Conservation (phyloP, 2,797 vertebrate species). For the Hozukius guyotensis region DNA sequence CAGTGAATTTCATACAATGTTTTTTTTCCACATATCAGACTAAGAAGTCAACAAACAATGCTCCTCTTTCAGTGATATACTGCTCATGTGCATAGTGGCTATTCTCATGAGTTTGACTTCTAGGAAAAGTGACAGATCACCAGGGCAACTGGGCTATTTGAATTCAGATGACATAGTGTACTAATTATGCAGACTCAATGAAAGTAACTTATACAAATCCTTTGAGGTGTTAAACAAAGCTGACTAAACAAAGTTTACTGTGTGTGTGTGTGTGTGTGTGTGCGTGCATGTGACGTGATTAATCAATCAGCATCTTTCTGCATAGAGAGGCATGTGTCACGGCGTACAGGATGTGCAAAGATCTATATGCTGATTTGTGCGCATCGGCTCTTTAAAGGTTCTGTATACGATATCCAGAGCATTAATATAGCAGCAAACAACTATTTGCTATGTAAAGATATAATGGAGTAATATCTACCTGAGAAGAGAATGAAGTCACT, state of each 20-base stretch:
- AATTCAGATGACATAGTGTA: slow-evolving; percentile 44
- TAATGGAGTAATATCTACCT: too few species aligned
- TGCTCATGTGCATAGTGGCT: neutral
- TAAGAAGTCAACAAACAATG: neutral
- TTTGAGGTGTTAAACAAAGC: slow-evolving; percentile 53
- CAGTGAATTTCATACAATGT: neutral
- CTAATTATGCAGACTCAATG: slow-evolving; percentile 56
- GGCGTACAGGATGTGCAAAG: slow-evolving; percentile 14
- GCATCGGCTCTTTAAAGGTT: slow-evolving; percentile 3
- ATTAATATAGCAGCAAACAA: too few species aligned
- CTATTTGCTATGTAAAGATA: too few species aligned
- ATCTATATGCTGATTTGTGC: slow-evolving; percentile 2
- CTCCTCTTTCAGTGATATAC: neutral
- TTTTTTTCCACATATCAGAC: neutral
- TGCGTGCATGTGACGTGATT: neutral
- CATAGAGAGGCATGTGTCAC: neutral
- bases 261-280: neutral
- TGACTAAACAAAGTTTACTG: slow-evolving; percentile 34
- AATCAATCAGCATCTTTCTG: slow-evolving; percentile 24
- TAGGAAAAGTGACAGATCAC: slow-evolving; percentile 28
- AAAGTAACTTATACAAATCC: slow-evolving; percentile 46
- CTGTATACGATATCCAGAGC: too few species aligned
- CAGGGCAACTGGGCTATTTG: slow-evolving; percentile 30
- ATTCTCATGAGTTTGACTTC: slow-evolving; percentile 6
- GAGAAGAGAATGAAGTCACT: too few species aligned